These are phyloP conservation scores for Erebia aethiops DNA, from an alignment of 2,888 invertebrate genomes.

Conservation along the genomic window DNA sequence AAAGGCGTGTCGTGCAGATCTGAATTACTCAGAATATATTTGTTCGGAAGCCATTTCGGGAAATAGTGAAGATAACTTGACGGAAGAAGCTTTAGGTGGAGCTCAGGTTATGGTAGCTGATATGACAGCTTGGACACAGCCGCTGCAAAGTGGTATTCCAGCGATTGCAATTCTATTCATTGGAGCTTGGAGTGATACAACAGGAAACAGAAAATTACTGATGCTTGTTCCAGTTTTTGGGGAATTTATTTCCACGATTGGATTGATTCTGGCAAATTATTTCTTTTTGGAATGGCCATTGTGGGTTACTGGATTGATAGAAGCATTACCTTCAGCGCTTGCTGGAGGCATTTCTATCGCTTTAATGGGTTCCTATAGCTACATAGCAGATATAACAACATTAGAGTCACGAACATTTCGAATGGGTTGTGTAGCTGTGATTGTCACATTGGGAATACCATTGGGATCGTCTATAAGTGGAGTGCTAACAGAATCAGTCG, in stretches of 20 bases:
- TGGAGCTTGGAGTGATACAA: conserved; percentile 85
- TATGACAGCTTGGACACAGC: conserved; percentile 81
- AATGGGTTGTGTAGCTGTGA: conserved; percentile 82
- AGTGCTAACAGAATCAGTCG: conserved; percentile 68
- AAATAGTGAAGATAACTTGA: conserved; percentile 56
- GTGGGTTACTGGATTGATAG: conserved; percentile 79
- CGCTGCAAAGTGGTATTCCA: conserved; percentile 81
- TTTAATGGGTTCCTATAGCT: conserved; percentile 83
- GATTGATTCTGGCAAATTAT: conserved; percentile 78
- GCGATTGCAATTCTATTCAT: conserved; percentile 82
- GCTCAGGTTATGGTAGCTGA: conserved; percentile 74
- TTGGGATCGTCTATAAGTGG: conserved; percentile 80
- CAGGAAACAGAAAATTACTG: conserved; percentile 81
- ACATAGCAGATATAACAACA: conserved; percentile 83
- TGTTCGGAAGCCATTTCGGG: conserved; percentile 71
- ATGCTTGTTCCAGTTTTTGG: conserved; percentile 82
- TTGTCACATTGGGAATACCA: conserved; percentile 77
- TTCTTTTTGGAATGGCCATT: conserved; percentile 82
- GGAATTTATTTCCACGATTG: conserved; percentile 76
- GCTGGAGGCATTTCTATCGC: conserved; percentile 83
- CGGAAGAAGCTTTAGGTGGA: conserved; percentile 58
- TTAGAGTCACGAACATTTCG: conserved; percentile 84
- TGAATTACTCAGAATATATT: conserved; percentile 72
- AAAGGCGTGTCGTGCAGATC: conserved; percentile 81
- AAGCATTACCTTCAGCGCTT: conserved; percentile 80